Evolutionary conservation across 2,888 invertebrate species (phyloP), one percentile per base, ranked within the genome.

Genomic region (Chelonus formosanus): DNA sequence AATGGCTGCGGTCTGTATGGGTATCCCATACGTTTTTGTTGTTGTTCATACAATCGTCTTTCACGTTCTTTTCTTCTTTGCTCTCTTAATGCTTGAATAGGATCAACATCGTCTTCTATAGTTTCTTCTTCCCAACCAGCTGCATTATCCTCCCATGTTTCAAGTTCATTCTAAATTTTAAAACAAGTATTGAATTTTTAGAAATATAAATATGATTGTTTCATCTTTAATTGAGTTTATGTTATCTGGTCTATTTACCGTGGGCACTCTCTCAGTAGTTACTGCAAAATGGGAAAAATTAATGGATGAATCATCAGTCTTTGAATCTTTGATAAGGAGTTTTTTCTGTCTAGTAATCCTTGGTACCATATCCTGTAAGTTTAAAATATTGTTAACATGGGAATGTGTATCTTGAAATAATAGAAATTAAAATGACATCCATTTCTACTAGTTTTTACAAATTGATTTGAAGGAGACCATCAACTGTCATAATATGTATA

Each of bases 271-370:
- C 74, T 86, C 84, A 31, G 82, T 80, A 47, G 81, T 81, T 3
- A 87, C 86, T 60, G 86, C 85, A 70, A 88, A 83, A 67, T 87
- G 85, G 3, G 85, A 84, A 36, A 85, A 82, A 68, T 85, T 84
- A 61, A 77, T 74, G 56, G 71, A 73, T 4, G 64, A 58, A 53
- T 72, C 70, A 20, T 76, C 77, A 6, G 73, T 67, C 8, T 73
- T 73, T 53, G 84, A 84, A 63, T 84, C 82, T 60, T 80, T 84
- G 35, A 90, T 80, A 60, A 88, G 82, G 56, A 89, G 76, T 80
- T 89, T 90, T 0, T 85, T 84, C 76, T 89, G 90, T 62, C 84
- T 87, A 10, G 88, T 89, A 45, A 90, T 90, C 69, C 84, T 86
- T 6, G 90, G 90, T 36, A 88, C 83, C 87, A 90, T 88, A 73